Conservation (phyloP, 1,140 invertebrate species). For the Lamellibrachia luymesi region DNA sequence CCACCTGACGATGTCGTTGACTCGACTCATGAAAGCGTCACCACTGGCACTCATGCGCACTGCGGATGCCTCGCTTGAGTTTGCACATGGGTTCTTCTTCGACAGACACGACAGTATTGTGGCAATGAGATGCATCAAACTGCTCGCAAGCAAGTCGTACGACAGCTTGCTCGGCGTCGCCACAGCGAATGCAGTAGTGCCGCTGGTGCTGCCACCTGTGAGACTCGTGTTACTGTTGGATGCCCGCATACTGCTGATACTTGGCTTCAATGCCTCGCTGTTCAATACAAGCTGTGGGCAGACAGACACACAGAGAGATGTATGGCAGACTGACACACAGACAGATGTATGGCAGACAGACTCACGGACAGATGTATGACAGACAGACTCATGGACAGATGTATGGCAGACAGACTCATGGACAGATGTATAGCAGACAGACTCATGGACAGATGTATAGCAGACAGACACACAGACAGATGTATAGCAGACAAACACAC, state of each 20-base stretch:
- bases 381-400: no score
- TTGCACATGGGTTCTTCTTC: slow-evolving; percentile 46
- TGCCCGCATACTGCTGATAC: neutral
- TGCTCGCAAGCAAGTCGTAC: slow-evolving; percentile 43
- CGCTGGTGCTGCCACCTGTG: neutral
- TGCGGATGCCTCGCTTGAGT: slow-evolving; percentile 47
- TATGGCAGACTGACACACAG: no score
- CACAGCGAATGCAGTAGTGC: neutral
- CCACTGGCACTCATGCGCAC: slow-evolving; percentile 47
- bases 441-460: no score
- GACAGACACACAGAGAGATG: no score
- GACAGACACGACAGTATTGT: slow-evolving; percentile 47
- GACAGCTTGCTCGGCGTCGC: slow-evolving; percentile 32
- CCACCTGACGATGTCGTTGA: slow-evolving; percentile 53
- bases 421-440: no score
- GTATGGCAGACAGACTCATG: no score
- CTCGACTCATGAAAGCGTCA: slow-evolving; percentile 45
- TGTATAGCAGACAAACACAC: no score
- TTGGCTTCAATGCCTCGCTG: neutral
- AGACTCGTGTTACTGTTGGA: neutral
- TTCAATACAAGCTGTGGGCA: neutral
- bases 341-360: no score
- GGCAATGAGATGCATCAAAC: slow-evolving; percentile 46
- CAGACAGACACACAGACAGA: no score
- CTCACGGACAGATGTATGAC: no score